Evolutionary conservation across 1,140 invertebrate genomes (phyloP).

Genomic region (Wiebesia pumilae): DNA sequence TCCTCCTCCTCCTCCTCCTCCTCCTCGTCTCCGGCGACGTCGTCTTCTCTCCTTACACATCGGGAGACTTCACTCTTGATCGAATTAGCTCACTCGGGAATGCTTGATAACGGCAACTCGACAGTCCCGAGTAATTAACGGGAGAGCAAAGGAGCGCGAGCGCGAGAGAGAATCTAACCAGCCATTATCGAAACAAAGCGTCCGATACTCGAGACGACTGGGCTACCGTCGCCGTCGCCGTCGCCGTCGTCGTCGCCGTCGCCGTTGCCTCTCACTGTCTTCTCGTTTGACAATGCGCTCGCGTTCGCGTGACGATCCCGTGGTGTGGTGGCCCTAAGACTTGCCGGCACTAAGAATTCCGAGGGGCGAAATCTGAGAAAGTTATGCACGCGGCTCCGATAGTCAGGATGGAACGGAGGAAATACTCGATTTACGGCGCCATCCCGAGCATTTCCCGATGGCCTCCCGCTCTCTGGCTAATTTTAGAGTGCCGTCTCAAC

Average conservation of each 20-base stretch:
- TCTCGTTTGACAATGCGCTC: slow-evolving; percentile 45
- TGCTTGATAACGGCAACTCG: slow-evolving; percentile 68
- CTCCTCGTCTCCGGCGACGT: slow-evolving; percentile 56
- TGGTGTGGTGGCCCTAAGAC: neutral
- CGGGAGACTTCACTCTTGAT: slow-evolving; percentile 70
- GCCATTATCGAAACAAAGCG: slow-evolving; percentile 71
- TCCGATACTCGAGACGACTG: slow-evolving; percentile 51
- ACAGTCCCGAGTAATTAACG: slow-evolving; percentile 75
- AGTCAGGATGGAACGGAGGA: neutral
- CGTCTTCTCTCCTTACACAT: slow-evolving; percentile 55
- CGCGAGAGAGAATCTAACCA: slow-evolving; percentile 59
- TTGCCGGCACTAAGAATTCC: neutral
- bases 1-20: slow-evolving; percentile 40
- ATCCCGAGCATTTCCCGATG: neutral
- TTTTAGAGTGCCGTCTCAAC: neutral
- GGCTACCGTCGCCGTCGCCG: neutral
- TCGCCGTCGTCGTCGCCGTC: neutral
- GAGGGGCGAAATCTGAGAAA: slow-evolving; percentile 32
- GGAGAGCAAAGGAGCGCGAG: slow-evolving; percentile 54
- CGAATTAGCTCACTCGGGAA: slow-evolving; percentile 72
- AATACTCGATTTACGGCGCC: neutral
- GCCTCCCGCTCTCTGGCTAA: too few relatives aligned
- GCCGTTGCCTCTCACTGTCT: slow-evolving; percentile 15
- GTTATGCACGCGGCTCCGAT: neutral
- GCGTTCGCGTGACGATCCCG: slow-evolving; percentile 36